Conservation (phyloP, 1,140 invertebrate species). For the Cydia amplana region DNA sequence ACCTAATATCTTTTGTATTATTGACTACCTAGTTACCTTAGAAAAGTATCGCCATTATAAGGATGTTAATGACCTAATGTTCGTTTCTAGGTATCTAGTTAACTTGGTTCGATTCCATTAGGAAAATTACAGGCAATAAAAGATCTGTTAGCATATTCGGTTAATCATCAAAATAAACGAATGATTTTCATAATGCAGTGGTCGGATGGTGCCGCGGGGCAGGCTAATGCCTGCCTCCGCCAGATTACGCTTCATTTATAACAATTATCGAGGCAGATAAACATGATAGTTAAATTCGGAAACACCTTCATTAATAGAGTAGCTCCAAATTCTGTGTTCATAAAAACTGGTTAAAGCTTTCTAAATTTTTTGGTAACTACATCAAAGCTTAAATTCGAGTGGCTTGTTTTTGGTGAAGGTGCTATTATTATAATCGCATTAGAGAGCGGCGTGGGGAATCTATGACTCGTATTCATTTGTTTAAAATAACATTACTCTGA, state of each 20-base stretch:
- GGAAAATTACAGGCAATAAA: constrained; percentile 20
- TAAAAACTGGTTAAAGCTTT: neutral
- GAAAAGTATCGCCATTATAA: no score
- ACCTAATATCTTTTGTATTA: neutral
- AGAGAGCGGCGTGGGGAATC: constrained; percentile 16
- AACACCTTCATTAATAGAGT: constrained; percentile 34
- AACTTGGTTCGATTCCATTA: neutral
- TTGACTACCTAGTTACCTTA: no score
- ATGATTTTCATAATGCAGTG: constrained; percentile 24
- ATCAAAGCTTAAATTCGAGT: constrained; percentile 15
- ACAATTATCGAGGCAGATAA: constrained; percentile 33
- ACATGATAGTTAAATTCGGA: constrained; percentile 31
- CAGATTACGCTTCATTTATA: constrained; percentile 33
- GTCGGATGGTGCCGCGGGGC: neutral
- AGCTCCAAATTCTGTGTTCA: constrained; percentile 5
- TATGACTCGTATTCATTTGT: constrained; percentile 22
- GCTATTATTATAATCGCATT: constrained; percentile 32
- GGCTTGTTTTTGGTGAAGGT: neutral
- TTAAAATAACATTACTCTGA: neutral
- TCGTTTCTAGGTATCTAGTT: constrained; percentile 3
- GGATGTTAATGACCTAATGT: no score
- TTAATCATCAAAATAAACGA: constrained; percentile 26
- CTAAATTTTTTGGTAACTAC: constrained; percentile 3
- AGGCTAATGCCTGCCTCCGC: neutral
- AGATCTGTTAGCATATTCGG: constrained; percentile 12